Conservation (phyloP, 2,888 invertebrate genomes). For the Tetragonisca angustula region DNA sequence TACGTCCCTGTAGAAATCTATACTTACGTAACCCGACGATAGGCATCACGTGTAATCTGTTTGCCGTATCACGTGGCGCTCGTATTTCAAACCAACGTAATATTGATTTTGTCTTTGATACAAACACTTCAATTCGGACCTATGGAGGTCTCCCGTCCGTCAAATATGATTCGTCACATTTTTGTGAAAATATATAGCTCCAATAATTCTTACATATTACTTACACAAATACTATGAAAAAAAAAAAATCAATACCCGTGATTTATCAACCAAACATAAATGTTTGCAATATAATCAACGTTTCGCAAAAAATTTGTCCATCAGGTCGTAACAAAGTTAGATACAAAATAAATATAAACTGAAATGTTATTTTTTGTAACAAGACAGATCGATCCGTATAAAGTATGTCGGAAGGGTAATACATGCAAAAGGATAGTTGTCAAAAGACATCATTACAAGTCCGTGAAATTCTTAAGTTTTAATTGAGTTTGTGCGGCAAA, state of each 20-base stretch:
- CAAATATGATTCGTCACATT: slow-evolving; percentile 36
- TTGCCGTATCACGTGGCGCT: slow-evolving; percentile 70
- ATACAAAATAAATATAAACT: slow-evolving; percentile 7
- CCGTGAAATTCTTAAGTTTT: slow-evolving; percentile 62
- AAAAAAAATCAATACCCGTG: neutral
- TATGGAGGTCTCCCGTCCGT: slow-evolving; percentile 39
- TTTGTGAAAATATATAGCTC: neutral
- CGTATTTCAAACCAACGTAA: slow-evolving; percentile 68
- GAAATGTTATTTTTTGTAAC: slow-evolving; percentile 3
- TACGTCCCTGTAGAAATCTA: slow-evolving; percentile 56
- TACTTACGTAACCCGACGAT: slow-evolving; percentile 63
- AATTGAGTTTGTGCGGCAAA: slow-evolving; percentile 68
- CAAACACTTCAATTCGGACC: slow-evolving; percentile 56
- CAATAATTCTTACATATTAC: too few relatives aligned
- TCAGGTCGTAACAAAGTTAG: neutral
- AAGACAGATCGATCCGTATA: slow-evolving; percentile 27
- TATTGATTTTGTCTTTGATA: slow-evolving; percentile 72
- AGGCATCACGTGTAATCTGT: slow-evolving; percentile 71
- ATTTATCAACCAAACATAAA: neutral
- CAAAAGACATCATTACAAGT: slow-evolving; percentile 58
- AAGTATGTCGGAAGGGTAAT: slow-evolving; percentile 40
- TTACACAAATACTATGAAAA: neutral
- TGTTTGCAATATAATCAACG: too few relatives aligned
- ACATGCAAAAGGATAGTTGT: slow-evolving; percentile 51
- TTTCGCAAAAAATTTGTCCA: neutral